Percentiles rank a stretch among this genome's conserved stretches.
phyloP scores from a whole-genome alignment of 2,113 vertebrate species.

The Zosterops pallidus region DNA sequence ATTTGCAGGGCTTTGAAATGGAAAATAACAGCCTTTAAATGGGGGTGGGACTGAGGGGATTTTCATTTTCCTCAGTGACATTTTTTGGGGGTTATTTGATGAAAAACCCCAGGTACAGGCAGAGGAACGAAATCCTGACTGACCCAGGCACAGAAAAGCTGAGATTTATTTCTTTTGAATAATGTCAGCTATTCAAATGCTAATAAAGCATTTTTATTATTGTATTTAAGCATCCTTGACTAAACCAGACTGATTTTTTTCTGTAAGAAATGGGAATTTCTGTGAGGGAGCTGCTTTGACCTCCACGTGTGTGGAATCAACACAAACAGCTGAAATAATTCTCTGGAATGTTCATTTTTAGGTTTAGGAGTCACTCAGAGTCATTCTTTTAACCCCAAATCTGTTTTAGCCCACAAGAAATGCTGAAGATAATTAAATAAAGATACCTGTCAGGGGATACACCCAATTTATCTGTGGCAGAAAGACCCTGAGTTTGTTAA shows the following conservation, averaged over 20 bases:
- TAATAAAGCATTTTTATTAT: neutral
- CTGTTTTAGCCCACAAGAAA: neutral
- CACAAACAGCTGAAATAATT: neutral
- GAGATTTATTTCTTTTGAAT: neutral
- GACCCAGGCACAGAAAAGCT: neutral
- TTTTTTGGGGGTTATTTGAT: neutral
- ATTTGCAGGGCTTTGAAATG: neutral
- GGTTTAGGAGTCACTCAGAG: neutral
- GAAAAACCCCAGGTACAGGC: neutral
- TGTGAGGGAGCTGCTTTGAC: neutral
- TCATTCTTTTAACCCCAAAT: neutral
- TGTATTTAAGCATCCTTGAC: neutral
- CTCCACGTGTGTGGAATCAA: neutral
- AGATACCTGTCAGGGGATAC: neutral
- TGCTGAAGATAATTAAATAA: neutral
- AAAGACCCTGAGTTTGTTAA: neutral
- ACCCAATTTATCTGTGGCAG: neutral
- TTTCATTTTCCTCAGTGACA: neutral
- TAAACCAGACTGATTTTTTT: neutral
- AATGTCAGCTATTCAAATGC: neutral
- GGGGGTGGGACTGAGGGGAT: neutral
- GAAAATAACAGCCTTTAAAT: neutral
- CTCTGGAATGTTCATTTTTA: neutral
- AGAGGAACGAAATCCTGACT: neutral
- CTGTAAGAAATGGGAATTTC: neutral